Evolutionary conservation across 2,888 invertebrate species (phyloP).

Genomic region (Listrodromus nycthemerus): DNA sequence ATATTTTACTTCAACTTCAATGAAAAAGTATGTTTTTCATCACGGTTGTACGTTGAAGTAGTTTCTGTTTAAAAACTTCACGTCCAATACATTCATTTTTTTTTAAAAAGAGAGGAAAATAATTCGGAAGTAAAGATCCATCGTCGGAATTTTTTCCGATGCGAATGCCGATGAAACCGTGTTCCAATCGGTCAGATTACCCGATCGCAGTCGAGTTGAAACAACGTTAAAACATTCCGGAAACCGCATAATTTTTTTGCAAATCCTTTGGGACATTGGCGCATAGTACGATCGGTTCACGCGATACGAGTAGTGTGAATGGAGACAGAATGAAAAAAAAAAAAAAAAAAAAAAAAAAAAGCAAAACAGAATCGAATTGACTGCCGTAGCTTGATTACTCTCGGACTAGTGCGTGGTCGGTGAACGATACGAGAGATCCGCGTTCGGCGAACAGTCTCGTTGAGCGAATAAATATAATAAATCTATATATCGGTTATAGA

Average conservation of each 20-base stretch:
- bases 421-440: constrained; percentile 53
- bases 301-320: not conserved
- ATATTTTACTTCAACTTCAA: too few species aligned
- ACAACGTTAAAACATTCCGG: too few species aligned
- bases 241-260: not conserved
- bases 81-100: too few species aligned
- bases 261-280: not conserved
- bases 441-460: constrained; percentile 57
- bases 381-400: constrained; percentile 29
- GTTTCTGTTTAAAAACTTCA: too few species aligned
- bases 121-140: too few species aligned
- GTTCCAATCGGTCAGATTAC: too few species aligned
- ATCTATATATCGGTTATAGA: constrained; percentile 50
- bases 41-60: too few species aligned
- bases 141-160: too few species aligned
- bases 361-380: constrained; percentile 21
- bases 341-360: too few species aligned
- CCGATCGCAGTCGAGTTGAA: not conserved
- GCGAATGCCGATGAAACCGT: too few species aligned
- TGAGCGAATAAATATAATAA: constrained; percentile 69
- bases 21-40: too few species aligned
- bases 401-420: constrained; percentile 42
- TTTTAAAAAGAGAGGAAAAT: too few species aligned
- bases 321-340: constrained; percentile 13
- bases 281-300: not conserved